Evolutionary conservation across 1,140 invertebrate species (phyloP), one percentile per base, ranked within the genome.

Genomic region (Camponotus pennsylvanicus): DNA sequence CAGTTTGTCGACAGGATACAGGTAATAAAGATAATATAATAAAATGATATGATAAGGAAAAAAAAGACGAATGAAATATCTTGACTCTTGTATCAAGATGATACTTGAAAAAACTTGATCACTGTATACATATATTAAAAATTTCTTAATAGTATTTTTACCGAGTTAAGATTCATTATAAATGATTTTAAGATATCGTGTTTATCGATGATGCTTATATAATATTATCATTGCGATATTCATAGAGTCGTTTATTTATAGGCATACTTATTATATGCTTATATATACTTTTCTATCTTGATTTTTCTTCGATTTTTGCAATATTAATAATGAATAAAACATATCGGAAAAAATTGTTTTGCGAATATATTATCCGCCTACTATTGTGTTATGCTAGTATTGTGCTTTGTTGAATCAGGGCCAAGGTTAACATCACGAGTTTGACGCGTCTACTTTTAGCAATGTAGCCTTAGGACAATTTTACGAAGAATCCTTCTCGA

Each of bases 361-460:
- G 8, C 32, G 34, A 55, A 7, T 4, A 5, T 37, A 37, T 42
- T 45, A 11, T 61, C 27, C 3, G 67, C 9, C 13, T 9, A 37
- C 34, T 59, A 27, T 40, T 18, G 3, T 59, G 37, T 21, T 21
- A 40, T 55, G 40, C 9, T 61, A 18, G 27, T 13, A 45, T 70
- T 40, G 6, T 42, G 40, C 37, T 61, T 49, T 75, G n/a, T 55
- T 75, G 55, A 83, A 83, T 83, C 55, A 83, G 79, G 67, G 79
- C 79, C 79, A 83, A 83, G 79, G 79, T 75, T 63, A 57, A 37
- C 34, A 15, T 2, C 69, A 83, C 55, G 79, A 75, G n/a, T 37
- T 59, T 11, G 52, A 82, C 67, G 55, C 18, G 40, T 45, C 52
- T 73, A 82, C 40, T 82, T 82, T 82, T 59, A 45, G 79, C 52